phyloP scores from a whole-genome alignment of 1,140 invertebrate genomes.

The Chymomyza costata region DNA sequence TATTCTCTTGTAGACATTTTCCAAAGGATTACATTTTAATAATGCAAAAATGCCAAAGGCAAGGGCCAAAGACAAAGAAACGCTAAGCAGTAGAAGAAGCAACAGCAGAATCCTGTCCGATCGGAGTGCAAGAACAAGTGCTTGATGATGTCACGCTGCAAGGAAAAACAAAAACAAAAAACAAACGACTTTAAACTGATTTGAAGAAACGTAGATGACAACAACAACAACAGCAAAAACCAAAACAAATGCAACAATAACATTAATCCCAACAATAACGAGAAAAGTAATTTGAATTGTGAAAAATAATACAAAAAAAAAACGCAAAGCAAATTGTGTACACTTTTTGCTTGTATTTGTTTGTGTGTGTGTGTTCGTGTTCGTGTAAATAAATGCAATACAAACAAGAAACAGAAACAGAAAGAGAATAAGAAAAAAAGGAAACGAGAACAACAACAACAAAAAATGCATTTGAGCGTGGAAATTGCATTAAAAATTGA shows the following conservation, averaged over 20 bases:
- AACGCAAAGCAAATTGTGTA: slow-evolving; percentile 50
- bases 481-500: slow-evolving; percentile 71
- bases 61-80: slow-evolving; percentile 32
- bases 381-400: slow-evolving; percentile 65
- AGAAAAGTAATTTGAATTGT: slow-evolving; percentile 65
- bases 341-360: slow-evolving; percentile 39
- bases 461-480: slow-evolving; percentile 66
- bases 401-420: slow-evolving; percentile 43
- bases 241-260: slow-evolving; percentile 37
- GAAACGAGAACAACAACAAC: slow-evolving; percentile 11
- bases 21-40: slow-evolving; percentile 28
- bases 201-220: slow-evolving; percentile 43
- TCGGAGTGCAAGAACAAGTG: slow-evolving; percentile 22
- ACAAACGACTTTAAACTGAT: slow-evolving; percentile 38
- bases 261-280: slow-evolving; percentile 47
- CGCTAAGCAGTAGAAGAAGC: slow-evolving; percentile 2
- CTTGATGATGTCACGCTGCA: slow-evolving; percentile 20
- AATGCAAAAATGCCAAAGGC: slow-evolving; percentile 44
- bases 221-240: no score
- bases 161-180: slow-evolving; percentile 6
- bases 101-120: background rate
- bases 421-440: slow-evolving; percentile 45
- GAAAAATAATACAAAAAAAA: background rate
- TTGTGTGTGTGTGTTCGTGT: slow-evolving; percentile 21
- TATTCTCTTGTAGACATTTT: slow-evolving; percentile 38